Evolutionary conservation across 2,797 vertebrate genomes (phyloP).

Genomic region (Telmatherina bonti): DNA sequence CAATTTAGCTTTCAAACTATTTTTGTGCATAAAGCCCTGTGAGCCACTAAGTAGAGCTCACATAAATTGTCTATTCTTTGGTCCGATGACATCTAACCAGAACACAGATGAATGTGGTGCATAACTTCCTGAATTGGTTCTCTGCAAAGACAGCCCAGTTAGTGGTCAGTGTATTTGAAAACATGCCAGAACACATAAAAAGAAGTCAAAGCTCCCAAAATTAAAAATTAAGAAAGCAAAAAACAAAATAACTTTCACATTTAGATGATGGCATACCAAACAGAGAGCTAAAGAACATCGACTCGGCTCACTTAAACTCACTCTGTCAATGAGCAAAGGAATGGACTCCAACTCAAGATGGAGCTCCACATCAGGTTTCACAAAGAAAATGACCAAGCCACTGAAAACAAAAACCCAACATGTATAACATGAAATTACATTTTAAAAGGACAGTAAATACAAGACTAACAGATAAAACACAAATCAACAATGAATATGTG

Average conservation of each 20-base stretch:
- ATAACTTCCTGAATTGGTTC: slow-evolving; percentile 72
- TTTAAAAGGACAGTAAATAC: background rate
- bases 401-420: slow-evolving; percentile 69
- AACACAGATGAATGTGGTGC: slow-evolving; percentile 60
- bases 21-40: background rate
- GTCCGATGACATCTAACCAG: slow-evolving; percentile 86
- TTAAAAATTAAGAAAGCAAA: background rate
- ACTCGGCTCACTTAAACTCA: slow-evolving; percentile 68
- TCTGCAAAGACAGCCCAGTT: slow-evolving; percentile 45
- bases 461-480: background rate
- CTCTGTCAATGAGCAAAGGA: slow-evolving; percentile 84
- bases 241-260: background rate
- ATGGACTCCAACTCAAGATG: slow-evolving; percentile 67
- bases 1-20: background rate
- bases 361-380: slow-evolving; percentile 86
- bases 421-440: background rate
- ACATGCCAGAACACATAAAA: background rate
- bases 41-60: slow-evolving; percentile 74
- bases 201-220: background rate
- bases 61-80: slow-evolving; percentile 80
- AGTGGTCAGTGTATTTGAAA: background rate
- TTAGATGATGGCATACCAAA: background rate
- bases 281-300: background rate
- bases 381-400: slow-evolving; percentile 89
- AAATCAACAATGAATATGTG: background rate